Evolutionary conservation across 2,797 vertebrate species (phyloP), one percentile per base, ranked within the genome.

Genomic region (Malacoraja senta): DNA sequence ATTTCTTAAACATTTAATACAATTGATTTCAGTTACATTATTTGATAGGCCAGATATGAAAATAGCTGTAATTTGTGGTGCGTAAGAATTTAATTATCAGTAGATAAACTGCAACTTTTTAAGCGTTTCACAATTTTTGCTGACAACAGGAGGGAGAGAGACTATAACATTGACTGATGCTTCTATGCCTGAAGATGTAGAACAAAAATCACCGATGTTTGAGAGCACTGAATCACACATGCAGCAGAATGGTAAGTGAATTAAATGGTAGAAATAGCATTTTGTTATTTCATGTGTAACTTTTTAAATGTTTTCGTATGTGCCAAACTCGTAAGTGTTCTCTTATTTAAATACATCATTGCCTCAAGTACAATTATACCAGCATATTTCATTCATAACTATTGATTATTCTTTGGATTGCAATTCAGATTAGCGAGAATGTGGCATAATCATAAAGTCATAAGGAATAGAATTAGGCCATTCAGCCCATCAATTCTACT

Each of bases 131-230:
- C 61, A 38, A 77, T 63, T 76, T 77, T 21, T 74, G 93, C 1
- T 93, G 80, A 94, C 63, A 93, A n/a, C 95, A 99, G 98, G 98
- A 95, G 96, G 97, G 91, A 97, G 96, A 94, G 97, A 98, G 93
- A 97, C 95, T 32, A 97, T 97, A 93, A 94, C 95, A 0, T 96
- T 97, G 94, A 94, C 93, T 1, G 96, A 97, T 84, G 93, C 96
- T 8, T 0, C 95, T 24, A 94, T 97, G 93, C 96, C 96, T 0
- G 95, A 96, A 72, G 93, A 94, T 77, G 97, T 97, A 94, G 95
- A 95, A 71, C 96, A 97, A 92, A 95, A 96, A 95, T 94, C 97
- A 58, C 94, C 97, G 0, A 93, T 97, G 93, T 93, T 95, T 8
- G 72, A 93, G 26, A 91, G 63, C 58, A 84, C 94, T 78, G 95